Evolutionary conservation across 2,888 invertebrate species (phyloP).

Genomic region (Amorpha juglandis): DNA sequence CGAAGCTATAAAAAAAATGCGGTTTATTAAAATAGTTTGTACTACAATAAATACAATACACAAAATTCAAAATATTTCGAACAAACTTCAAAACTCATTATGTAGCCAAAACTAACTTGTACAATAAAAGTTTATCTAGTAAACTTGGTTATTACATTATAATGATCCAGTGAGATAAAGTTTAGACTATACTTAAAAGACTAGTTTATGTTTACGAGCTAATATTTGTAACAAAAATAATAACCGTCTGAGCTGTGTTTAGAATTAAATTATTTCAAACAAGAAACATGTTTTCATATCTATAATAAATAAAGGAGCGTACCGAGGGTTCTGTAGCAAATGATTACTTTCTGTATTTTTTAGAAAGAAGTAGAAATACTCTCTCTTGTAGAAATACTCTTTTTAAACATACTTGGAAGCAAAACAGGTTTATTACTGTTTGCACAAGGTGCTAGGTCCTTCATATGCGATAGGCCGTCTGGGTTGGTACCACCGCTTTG

Average conservation of each 20-base stretch:
- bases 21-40: not conserved
- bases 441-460: too few species aligned
- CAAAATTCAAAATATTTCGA: constrained; percentile 2
- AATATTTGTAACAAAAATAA: not conserved
- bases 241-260: not conserved
- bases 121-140: constrained; percentile 4
- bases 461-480: too few species aligned
- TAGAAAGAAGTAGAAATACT: too few species aligned
- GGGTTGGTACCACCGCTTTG: too few species aligned
- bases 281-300: not conserved
- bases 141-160: not conserved
- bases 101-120: constrained; percentile 9
- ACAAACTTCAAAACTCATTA: constrained; percentile 11
- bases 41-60: not conserved
- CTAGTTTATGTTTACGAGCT: constrained; percentile 1
- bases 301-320: too few species aligned
- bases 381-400: too few species aligned
- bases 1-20: too few species aligned
- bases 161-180: constrained; percentile 16
- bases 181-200: not conserved
- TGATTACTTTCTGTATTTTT: too few species aligned
- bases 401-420: too few species aligned
- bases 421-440: too few species aligned
- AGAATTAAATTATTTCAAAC: not conserved
- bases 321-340: too few species aligned